phyloP scores from a whole-genome alignment of 2,888 invertebrate species.

The Anodontia alba region DNA sequence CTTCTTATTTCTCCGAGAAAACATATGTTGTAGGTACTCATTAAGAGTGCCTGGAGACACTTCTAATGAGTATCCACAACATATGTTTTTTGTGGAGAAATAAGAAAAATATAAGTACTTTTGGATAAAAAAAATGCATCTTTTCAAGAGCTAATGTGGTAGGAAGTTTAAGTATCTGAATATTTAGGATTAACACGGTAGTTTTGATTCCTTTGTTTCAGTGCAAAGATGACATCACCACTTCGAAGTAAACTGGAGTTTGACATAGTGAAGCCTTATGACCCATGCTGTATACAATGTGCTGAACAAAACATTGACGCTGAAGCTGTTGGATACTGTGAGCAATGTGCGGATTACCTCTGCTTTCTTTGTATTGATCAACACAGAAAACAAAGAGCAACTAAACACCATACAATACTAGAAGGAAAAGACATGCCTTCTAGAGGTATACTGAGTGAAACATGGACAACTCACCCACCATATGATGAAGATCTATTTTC shows the following conservation, averaged over 20 bases:
- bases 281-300: background rate
- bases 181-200: no score
- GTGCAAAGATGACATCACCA: background rate
- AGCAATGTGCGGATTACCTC: conserved; percentile 46
- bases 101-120: no score
- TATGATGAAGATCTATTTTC: background rate
- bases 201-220: background rate
- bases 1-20: no score
- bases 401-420: background rate
- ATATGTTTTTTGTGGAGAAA: no score
- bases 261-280: conserved; percentile 1
- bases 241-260: background rate
- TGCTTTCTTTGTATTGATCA: conserved; percentile 36
- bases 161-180: no score
- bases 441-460: background rate
- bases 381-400: background rate
- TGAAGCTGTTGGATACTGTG: conserved; percentile 49
- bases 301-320: background rate
- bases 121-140: no score
- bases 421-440: conserved; percentile 1
- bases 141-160: no score
- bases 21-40: no score
- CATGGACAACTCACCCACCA: background rate
- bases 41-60: no score
- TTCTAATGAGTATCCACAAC: no score